Conservation (phyloP, 2,113 vertebrate species). For the Sciurus niger region DNA sequence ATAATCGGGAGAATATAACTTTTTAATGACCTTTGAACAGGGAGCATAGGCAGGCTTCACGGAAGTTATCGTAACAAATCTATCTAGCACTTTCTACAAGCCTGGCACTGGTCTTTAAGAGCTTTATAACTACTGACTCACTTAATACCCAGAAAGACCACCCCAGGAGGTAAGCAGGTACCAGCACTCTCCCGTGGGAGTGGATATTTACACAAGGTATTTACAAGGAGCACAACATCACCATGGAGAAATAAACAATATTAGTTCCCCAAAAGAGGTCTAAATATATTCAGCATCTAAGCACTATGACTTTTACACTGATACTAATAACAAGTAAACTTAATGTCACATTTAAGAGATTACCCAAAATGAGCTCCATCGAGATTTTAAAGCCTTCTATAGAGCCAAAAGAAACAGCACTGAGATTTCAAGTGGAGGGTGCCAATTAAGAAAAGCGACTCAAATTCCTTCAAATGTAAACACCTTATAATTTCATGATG, state of each 20-base stretch:
- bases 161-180: neutral
- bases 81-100: neutral
- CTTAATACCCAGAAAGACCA: neutral
- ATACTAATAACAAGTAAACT: conserved; percentile 67
- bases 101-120: neutral
- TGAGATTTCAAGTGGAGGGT: conserved; percentile 52
- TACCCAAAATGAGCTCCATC: conserved; percentile 50
- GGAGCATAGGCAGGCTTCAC: neutral
- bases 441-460: conserved; percentile 74
- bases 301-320: conserved; percentile 43
- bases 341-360: conserved; percentile 60
- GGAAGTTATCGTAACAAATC: neutral
- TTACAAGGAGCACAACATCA: neutral
- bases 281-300: neutral
- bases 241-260: neutral
- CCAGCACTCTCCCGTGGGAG: neutral
- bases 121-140: neutral
- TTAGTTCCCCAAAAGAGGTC: neutral
- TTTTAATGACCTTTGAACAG: conserved; percentile 34
- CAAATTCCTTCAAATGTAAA: conserved; percentile 72
- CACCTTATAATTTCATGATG: conserved; percentile 69
- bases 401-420: conserved; percentile 76
- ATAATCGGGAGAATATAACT: neutral
- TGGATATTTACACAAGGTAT: neutral
- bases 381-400: conserved; percentile 47